Conservation (phyloP, 1,140 invertebrate genomes). For the Oreohelix idahoensis region DNA sequence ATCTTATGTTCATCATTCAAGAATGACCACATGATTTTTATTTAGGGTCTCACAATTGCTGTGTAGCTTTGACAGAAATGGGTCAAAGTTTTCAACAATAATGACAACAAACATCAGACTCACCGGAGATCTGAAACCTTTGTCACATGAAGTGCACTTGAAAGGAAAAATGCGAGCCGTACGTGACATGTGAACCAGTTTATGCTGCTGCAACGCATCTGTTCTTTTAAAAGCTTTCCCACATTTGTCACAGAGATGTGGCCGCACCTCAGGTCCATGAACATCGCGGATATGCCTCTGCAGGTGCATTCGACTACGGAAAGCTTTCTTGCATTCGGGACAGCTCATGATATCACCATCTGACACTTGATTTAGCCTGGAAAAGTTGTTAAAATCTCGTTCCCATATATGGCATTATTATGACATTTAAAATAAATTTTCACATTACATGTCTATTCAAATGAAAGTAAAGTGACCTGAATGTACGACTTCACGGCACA, state of each 20-base stretch:
- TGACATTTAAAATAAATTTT: too few species aligned
- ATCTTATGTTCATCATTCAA: too few species aligned
- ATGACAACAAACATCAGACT: slow-evolving; percentile 10
- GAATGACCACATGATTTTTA: too few species aligned
- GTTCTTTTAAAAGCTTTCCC: slow-evolving; percentile 73
- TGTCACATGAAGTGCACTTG: slow-evolving; percentile 69
- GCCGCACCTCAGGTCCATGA: slow-evolving; percentile 67
- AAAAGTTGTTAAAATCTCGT: neutral
- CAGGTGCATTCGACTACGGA: slow-evolving; percentile 68
- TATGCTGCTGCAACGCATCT: slow-evolving; percentile 72
- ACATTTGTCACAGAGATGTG: slow-evolving; percentile 73
- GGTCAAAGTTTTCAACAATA: too few species aligned
- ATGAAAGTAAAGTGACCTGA: too few species aligned
- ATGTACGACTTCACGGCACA: too few species aligned
- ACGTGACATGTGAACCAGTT: slow-evolving; percentile 61
- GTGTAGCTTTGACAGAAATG: too few species aligned
- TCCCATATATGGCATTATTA: too few species aligned
- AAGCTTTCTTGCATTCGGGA: slow-evolving; percentile 47
- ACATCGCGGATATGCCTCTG: slow-evolving; percentile 70
- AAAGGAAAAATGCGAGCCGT: slow-evolving; percentile 53
- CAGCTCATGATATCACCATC: slow-evolving; percentile 37
- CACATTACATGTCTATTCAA: too few species aligned
- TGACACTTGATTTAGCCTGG: slow-evolving; percentile 21
- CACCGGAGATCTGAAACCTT: slow-evolving; percentile 72
- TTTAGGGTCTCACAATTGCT: too few species aligned